Evolutionary conservation across 2,113 vertebrate species (phyloP).

Genomic region (Strix uralensis): DNA sequence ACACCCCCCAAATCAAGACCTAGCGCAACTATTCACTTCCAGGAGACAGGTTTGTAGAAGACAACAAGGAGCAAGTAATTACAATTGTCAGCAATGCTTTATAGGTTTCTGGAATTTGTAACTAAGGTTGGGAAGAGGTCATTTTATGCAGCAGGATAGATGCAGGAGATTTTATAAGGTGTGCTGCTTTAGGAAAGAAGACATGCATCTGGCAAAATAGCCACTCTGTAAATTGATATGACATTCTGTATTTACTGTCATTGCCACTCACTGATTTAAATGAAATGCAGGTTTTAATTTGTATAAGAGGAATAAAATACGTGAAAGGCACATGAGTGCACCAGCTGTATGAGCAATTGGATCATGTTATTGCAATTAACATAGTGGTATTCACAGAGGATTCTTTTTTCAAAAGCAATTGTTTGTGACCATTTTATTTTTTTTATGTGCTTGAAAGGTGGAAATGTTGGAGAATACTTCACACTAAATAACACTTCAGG

Average conservation of each 20-base stretch:
- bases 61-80: background rate
- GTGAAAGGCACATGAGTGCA: background rate
- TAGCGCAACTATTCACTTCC: background rate
- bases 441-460: slow-evolving; percentile 72
- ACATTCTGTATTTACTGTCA: background rate
- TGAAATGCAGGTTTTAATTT: slow-evolving; percentile 48
- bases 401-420: background rate
- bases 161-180: background rate
- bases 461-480: slow-evolving; percentile 80
- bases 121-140: background rate
- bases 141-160: background rate
- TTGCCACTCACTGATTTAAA: slow-evolving; percentile 17
- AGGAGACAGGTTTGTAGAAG: background rate
- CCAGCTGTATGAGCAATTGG: background rate
- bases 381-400: background rate
- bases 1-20: background rate
- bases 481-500: slow-evolving; percentile 81
- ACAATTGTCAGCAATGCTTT: background rate
- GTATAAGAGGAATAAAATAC: background rate
- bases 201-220: background rate
- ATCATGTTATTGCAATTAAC: slow-evolving; percentile 13
- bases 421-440: background rate
- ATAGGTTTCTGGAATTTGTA: background rate
- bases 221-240: slow-evolving; percentile 1
- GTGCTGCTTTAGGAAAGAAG: background rate